phyloP scores from a whole-genome alignment of 2,888 invertebrate genomes.

The Hoplodrina blanda region DNA sequence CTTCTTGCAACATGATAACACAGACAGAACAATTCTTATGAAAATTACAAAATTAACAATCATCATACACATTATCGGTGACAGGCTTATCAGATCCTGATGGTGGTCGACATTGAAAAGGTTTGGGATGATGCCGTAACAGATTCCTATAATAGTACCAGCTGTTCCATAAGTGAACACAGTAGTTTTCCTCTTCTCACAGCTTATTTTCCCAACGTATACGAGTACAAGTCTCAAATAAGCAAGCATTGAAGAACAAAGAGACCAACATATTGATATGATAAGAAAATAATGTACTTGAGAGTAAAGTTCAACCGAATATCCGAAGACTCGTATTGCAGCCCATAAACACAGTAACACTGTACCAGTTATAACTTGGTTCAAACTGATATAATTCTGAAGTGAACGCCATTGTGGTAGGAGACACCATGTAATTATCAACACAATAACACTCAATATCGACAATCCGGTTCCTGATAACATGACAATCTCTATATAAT shows the following conservation, averaged over 20 bases:
- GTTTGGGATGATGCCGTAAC: slow-evolving; percentile 5
- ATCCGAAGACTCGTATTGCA: background rate
- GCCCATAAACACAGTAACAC: slow-evolving; percentile 2
- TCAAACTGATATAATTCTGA: slow-evolving; percentile 44
- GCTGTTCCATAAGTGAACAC: slow-evolving; percentile 12
- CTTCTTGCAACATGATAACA: slow-evolving; percentile 44
- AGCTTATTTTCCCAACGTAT: slow-evolving; percentile 33
- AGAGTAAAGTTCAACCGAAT: rapidly evolving
- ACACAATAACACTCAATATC: slow-evolving; percentile 34
- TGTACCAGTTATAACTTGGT: slow-evolving; percentile 37
- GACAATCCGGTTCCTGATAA: slow-evolving; percentile 24
- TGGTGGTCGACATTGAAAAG: background rate
- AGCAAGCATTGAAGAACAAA: slow-evolving; percentile 25
- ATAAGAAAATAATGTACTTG: slow-evolving; percentile 22
- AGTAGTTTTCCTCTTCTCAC: slow-evolving; percentile 36
- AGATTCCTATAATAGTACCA: slow-evolving; percentile 6
- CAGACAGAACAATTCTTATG: slow-evolving; percentile 40
- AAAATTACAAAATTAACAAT: slow-evolving; percentile 39
- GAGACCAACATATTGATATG: slow-evolving; percentile 48
- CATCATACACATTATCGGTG: slow-evolving; percentile 9
- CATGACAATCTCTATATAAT: slow-evolving; percentile 16
- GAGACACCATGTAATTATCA: slow-evolving; percentile 44
- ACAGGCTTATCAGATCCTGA: background rate
- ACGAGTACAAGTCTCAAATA: slow-evolving; percentile 42
- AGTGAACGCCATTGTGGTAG: slow-evolving; percentile 47